Evolutionary conservation across 2,888 invertebrate genomes (phyloP), one percentile per base, ranked within the genome.

Genomic region (Leptura quadrifasciata): DNA sequence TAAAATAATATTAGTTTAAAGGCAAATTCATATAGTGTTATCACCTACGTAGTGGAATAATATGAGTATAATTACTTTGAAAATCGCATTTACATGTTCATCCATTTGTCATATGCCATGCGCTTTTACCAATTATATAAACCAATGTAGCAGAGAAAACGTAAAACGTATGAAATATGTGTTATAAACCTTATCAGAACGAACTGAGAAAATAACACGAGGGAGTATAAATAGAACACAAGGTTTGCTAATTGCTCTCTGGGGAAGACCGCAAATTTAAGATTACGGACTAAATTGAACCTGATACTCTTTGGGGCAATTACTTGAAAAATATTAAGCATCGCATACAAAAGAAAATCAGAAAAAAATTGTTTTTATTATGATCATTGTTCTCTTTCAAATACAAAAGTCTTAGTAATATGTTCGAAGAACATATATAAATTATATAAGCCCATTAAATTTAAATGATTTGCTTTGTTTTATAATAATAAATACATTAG

Each of bases 291-390:
- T 4, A 24, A 60, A 60, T 60, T 24, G 60, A 27, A 27, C 60
- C 60, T 27, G 27, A 57, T 60, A 27, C 60, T 60, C 60, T 9
- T 8, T 24, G 60, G 60, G 27, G 60, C 60, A 60, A 60, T 60
- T 60, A 60, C n/a, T 60, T 60, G n/a, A 27, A 60, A 60, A 31
- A 24, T 60, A 27, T 60, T 60, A 60, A 60, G 60, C n/a, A 47
- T 47, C n/a, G 60, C 9, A 3, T n/a, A 17, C 9, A 27, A 17
- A 60, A 27, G 21, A n/a, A 24, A 27, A 47, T n/a, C 47, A 47
- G n/a, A 47, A 15, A n/a, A 39, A 47, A 15, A 47, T 15, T 15
- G n/a, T 47, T n/a, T n/a, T 47, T n/a, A 47, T n/a, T 47, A 47
- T 47, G 5, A n/a, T n/a, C 47, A 47, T 47, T 47, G 47, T 47